These are phyloP conservation scores for Aviceda subcristata DNA, from an alignment of 2,113 vertebrate species.

Conservation along the genomic window DNA sequence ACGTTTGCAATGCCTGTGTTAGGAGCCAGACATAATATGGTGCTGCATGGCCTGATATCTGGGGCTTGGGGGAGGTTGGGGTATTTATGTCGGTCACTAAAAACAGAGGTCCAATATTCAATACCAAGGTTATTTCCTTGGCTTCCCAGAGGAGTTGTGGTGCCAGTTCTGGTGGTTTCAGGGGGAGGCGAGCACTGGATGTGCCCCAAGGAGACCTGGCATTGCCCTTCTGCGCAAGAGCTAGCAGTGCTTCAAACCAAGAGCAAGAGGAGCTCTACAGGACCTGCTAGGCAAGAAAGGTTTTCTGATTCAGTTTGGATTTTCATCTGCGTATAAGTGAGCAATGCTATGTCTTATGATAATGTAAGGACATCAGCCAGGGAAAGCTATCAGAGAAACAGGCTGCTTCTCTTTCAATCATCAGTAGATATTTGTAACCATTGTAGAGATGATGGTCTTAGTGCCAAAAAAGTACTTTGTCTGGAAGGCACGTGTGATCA, in stretches of 20 bases:
- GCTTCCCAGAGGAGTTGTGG: not conserved
- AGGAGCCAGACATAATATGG: not conserved
- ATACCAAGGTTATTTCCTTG: not conserved
- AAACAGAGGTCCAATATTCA: not conserved
- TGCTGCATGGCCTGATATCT: not conserved
- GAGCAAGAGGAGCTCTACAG: not conserved
- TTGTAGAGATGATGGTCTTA: not conserved
- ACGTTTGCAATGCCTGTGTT: not conserved
- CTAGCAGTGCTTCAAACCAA: not conserved
- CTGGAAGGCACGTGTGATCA: not conserved
- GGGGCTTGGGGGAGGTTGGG: not conserved
- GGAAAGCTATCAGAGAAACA: not conserved
- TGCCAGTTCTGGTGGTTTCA: not conserved
- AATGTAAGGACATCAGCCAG: not conserved
- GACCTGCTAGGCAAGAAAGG: not conserved
- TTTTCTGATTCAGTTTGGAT: not conserved
- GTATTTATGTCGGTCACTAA: not conserved
- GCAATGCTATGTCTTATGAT: not conserved
- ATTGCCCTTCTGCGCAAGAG: not conserved
- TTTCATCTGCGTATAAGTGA: not conserved
- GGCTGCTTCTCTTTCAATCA: not conserved
- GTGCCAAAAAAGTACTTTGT: not conserved
- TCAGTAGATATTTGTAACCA: not conserved
- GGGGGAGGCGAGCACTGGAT: not conserved
- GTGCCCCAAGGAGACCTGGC: accelerated